Evolutionary conservation across 1,140 invertebrate species (phyloP), one percentile per base, ranked within the genome.

Genomic region (Orchestia grillus): DNA sequence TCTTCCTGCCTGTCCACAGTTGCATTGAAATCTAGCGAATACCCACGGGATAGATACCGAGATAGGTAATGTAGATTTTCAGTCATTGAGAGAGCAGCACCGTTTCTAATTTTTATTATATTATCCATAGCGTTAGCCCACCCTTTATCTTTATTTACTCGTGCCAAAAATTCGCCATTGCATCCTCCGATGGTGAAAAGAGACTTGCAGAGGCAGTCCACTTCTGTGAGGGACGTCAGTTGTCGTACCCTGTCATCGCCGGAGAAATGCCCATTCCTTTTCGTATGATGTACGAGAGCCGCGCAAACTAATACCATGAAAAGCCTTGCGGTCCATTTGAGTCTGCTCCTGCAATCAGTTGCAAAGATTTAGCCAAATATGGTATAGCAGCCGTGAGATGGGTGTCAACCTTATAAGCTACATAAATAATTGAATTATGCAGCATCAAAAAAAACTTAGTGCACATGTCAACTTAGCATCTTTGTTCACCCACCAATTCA

Each of bases 141-240:
- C 0, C 40, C 43, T 11, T 77, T 53, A 42, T 90, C 88, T 42
- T 36, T 90, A 42, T 15, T 42, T 41, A 42, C 41, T 90, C 36
- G 11, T 44, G 88, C 11, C 28, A 42, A 41, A 11, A 90, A 90
- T 96, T 91, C 94, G n/a, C 96, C n/a, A 40, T 96, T 95, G 57
- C 96, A 96, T n/a, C 62, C 96, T 0, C 96, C 96, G 23, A 96
- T 96, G 0, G 95, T 96, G 90, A 96, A 96, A 62, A 96, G 36
- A 6, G 96, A 96, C 43, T 57, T 57, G 42, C 96, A 96, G 41
- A 44, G n/a, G 44, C 96, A 96, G 42, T 94, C 92, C 92, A 45
- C 44, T 44, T 94, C 92, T 8, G 92, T 94, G 43, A 94, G 92
- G 16, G 92, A 94, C 44, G 44, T 45, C 44, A 94, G 44, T 44